Base-by-base conservation (phyloP, 2,888 invertebrate genomes). In the Empis livida region DNA sequence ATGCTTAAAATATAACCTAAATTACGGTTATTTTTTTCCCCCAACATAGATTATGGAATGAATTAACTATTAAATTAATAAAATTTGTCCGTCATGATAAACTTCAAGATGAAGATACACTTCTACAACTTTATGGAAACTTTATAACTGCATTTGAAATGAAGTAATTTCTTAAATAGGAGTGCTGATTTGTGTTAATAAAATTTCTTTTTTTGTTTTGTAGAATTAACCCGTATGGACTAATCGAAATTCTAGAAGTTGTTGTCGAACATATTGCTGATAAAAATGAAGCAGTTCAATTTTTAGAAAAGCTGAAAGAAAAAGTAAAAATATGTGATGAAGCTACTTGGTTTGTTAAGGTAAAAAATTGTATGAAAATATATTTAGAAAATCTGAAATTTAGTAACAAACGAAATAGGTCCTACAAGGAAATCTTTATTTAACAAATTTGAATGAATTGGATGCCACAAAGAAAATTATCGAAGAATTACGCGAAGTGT, bases 111-210 rank as follows among this genome's bases (percentile, higher is more conserved):
- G 86, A 81, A 49, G 86, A 86, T 62, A 78, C 82, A 56, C 70
- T 91, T 17, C 76, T 92, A 47, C 83, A 87, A 58, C 73, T 99
- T 16, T 97, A 99, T 70, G 82, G 81, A 60, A 90, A 90, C 64
- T 96, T 97, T 62, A 77, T 99, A 48, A 79, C 83, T 44, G 87
- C 89, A 39, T 94, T 97, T 71, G 96, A 97, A 71, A 93, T 84
- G 72, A 91, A 93, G 94, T 91, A 72, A 80, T 84, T 59, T 39
- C 35, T 43, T 44, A 20, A 20, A 43, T 48, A n/a, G n/a, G n/a
- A n/a, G n/a, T n/a, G n/a, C n/a, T n/a, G n/a, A n/a, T n/a, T n/a
- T n/a, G n/a, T n/a, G n/a, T n/a, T n/a, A n/a, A n/a, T n/a, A n/a
- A n/a, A n/a, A n/a, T n/a, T n/a, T n/a, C n/a, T n/a, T n/a, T n/a